Conservation (phyloP, 2,113 vertebrate genomes). For the Petrocephalus zakoni region DNA sequence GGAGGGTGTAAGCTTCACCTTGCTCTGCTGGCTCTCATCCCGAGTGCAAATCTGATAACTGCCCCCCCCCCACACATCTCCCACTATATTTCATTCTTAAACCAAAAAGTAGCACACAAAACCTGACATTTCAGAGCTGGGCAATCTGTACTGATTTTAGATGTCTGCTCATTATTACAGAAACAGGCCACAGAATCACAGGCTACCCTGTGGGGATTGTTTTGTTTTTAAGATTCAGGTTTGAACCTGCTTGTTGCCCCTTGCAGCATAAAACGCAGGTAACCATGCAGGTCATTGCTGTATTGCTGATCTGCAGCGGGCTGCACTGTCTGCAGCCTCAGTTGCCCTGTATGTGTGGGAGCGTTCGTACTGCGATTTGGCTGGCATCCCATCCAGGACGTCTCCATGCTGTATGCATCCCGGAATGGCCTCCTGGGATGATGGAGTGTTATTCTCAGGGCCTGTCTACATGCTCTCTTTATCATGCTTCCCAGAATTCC, state of each 20-base stretch:
- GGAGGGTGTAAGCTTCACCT: neutral
- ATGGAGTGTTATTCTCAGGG: neutral
- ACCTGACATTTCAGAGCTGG: neutral
- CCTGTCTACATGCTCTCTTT: neutral
- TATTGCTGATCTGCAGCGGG: neutral
- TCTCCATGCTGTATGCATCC: neutral
- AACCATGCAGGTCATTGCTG: neutral
- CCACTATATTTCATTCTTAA: neutral
- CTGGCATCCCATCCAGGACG: neutral
- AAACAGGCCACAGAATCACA: neutral
- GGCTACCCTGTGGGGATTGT: neutral
- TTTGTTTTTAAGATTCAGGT: neutral
- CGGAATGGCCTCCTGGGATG: neutral
- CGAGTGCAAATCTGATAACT: neutral
- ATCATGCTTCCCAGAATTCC: conserved; percentile 65
- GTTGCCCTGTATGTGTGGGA: neutral
- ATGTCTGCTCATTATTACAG: neutral
- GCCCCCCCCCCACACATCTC: neutral
- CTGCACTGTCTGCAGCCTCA: neutral
- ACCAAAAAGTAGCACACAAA: neutral
- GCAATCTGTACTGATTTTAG: neutral
- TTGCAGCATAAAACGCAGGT: neutral
- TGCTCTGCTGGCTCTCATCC: neutral
- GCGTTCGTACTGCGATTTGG: neutral
- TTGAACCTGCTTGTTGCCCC: neutral